phyloP scores from a whole-genome alignment of 2,888 invertebrate species.

The Eilema griseolum region DNA sequence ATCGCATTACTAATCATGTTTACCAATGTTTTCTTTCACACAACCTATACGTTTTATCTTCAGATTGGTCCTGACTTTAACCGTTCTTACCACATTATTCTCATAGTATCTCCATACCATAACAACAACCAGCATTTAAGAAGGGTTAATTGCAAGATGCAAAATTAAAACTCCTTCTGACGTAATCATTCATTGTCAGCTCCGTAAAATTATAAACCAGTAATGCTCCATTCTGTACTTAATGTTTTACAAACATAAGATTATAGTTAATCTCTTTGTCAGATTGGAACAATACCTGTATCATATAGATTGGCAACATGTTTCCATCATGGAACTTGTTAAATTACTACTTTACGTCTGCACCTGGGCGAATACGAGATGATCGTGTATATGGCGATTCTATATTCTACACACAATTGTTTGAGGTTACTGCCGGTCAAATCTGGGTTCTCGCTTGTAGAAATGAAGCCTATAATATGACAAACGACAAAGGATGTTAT shows the following conservation, averaged over 20 bases:
- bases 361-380: constrained; percentile 14
- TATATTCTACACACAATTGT: constrained; percentile 1
- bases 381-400: not conserved
- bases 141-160: no score
- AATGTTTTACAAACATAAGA: constrained; percentile 9
- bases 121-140: no score
- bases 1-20: no score
- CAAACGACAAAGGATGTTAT: not conserved
- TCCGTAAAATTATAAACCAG: not conserved
- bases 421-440: not conserved
- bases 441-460: not conserved
- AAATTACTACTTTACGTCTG: constrained; percentile 17
- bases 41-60: no score
- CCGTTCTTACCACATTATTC: no score
- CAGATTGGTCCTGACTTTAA: no score
- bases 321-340: constrained; percentile 27
- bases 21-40: not conserved
- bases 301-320: constrained; percentile 41
- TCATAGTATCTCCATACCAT: no score
- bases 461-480: not conserved
- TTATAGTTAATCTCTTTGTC: constrained; percentile 38
- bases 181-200: not conserved
- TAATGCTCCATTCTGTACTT: not conserved
- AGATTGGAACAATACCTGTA: constrained; percentile 48
- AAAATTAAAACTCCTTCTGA: not conserved